phyloP scores from a whole-genome alignment of 35 echinoderm and acorn worm species.

The Anneissia japonica region DNA sequence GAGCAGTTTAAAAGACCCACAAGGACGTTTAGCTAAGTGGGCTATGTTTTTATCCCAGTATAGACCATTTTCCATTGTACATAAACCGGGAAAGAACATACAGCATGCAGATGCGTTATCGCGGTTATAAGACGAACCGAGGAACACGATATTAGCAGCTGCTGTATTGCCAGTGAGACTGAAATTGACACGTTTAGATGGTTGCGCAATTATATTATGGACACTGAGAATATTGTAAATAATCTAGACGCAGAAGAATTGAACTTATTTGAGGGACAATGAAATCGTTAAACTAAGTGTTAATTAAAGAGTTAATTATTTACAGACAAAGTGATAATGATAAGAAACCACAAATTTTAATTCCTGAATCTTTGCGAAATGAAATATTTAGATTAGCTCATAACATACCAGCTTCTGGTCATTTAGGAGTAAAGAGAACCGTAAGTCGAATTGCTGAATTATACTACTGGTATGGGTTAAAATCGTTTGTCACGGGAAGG shows the following conservation, averaged over 20 bases:
- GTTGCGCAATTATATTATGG: background rate
- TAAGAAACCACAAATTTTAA: too few species aligned
- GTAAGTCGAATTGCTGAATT: too few species aligned
- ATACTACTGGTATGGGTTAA: slow-evolving; percentile 4
- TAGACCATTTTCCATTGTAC: slow-evolving; percentile 14
- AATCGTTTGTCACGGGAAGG: too few species aligned
- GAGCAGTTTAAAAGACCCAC: slow-evolving; percentile 19
- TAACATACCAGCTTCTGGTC: background rate
- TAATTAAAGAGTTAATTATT: background rate
- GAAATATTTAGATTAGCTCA: background rate
- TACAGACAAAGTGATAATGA: background rate
- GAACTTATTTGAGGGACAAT: background rate
- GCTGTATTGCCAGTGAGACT: background rate
- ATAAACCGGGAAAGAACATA: slow-evolving; percentile 4
- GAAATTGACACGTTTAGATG: background rate
- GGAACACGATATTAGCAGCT: background rate
- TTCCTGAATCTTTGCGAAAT: background rate
- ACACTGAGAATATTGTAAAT: background rate
- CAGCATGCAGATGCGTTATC: background rate
- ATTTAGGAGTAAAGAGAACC: background rate
- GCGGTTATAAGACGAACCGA: background rate
- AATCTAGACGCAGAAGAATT: background rate
- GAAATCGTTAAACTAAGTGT: background rate
- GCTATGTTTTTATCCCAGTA: background rate
- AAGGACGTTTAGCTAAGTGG: slow-evolving; percentile 15